Conservation (phyloP, 2,888 invertebrate genomes). For the Chrysina gloriosa region DNA sequence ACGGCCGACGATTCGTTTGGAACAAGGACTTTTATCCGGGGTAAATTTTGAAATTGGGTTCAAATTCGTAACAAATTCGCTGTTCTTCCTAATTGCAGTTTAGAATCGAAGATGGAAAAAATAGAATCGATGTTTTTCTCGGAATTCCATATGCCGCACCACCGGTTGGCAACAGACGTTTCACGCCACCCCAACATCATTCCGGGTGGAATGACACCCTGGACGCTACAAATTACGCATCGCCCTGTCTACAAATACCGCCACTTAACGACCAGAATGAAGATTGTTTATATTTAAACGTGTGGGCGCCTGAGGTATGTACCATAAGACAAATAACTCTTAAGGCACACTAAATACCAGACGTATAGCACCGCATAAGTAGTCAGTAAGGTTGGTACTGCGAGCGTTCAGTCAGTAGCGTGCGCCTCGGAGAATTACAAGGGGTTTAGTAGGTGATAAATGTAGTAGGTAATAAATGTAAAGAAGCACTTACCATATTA, state of each 20-base stretch:
- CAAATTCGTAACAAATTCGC: neutral
- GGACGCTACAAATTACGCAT: slow-evolving; percentile 76
- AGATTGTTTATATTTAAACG: slow-evolving; percentile 91
- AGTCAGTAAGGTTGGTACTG: no score
- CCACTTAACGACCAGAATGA: slow-evolving; percentile 68
- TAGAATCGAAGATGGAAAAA: slow-evolving; percentile 74
- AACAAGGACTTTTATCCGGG: slow-evolving; percentile 72
- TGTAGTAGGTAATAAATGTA: no score
- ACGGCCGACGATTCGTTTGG: slow-evolving; percentile 66
- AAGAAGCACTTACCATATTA: no score
- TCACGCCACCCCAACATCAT: slow-evolving; percentile 78
- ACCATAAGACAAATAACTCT: no score
- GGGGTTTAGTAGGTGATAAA: no score
- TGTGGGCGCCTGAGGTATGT: slow-evolving; percentile 85
- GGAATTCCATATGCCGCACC: slow-evolving; percentile 87
- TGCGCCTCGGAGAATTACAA: no score
- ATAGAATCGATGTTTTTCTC: slow-evolving; percentile 75
- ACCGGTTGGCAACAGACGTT: slow-evolving; percentile 79
- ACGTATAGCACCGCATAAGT: no score
- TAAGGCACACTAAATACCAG: no score
- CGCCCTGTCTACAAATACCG: slow-evolving; percentile 76
- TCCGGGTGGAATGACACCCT: slow-evolving; percentile 78
- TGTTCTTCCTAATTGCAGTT: slow-evolving; percentile 64
- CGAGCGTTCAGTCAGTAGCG: no score
- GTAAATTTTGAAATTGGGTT: no score